Evolutionary conservation across 2,113 vertebrate genomes (phyloP).

Genomic region (Phrynosoma platyrhinos): DNA sequence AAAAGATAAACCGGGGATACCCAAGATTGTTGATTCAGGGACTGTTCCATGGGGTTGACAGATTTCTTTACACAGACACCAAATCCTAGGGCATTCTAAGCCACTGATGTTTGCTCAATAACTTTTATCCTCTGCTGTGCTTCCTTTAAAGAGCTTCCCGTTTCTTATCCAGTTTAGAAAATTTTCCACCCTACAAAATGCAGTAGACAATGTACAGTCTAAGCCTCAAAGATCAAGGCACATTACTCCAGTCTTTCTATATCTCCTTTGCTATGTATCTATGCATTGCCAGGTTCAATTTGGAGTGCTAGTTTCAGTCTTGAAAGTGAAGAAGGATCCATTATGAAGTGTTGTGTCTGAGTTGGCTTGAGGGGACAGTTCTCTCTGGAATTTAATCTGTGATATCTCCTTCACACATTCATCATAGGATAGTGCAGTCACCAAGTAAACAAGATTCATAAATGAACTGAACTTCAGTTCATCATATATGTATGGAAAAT

Average conservation of each 20-base stretch:
- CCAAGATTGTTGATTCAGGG: not conserved
- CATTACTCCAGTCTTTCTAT: not conserved
- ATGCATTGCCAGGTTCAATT: not conserved
- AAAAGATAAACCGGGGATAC: too few species aligned
- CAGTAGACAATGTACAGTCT: not conserved
- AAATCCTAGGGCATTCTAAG: not conserved
- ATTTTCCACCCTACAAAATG: not conserved
- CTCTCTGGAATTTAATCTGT: not conserved
- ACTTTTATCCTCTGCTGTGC: not conserved
- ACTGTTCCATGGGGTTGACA: not conserved
- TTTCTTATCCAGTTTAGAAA: not conserved
- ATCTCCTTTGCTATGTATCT: not conserved
- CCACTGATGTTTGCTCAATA: not conserved
- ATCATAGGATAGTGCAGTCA: not conserved
- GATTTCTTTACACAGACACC: not conserved
- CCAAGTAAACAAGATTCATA: not conserved
- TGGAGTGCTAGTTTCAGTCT: not conserved
- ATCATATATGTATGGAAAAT: not conserved
- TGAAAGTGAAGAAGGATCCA: not conserved
- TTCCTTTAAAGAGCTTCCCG: not conserved
- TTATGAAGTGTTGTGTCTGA: not conserved
- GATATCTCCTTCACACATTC: not conserved
- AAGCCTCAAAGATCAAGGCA: too few species aligned
- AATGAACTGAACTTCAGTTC: not conserved
- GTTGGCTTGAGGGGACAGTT: not conserved